Conservation (phyloP, 2,113 vertebrate species). For the Syngnathus typhle region DNA sequence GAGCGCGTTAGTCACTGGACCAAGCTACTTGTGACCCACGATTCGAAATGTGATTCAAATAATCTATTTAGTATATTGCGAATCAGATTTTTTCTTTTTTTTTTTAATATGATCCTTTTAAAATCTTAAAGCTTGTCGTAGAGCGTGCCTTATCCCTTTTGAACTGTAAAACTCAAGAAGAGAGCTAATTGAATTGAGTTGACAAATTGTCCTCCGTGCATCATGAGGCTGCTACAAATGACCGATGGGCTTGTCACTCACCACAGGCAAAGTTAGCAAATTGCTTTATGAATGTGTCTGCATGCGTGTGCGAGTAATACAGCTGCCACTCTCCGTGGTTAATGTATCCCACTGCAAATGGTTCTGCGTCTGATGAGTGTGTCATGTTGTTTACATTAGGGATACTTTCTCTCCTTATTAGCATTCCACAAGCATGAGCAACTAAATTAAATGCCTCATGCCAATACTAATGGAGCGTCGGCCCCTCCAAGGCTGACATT, state of each 20-base stretch:
- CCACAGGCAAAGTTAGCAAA: constrained; percentile 31
- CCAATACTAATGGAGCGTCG: constrained; percentile 45
- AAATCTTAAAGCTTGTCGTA: constrained; percentile 38
- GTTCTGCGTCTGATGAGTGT: constrained; percentile 43
- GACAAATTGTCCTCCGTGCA: constrained; percentile 47
- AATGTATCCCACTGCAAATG: constrained; percentile 50
- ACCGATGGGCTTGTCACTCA: constrained; percentile 54
- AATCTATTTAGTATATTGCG: constrained; percentile 45
- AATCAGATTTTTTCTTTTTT: constrained; percentile 59
- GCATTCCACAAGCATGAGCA: constrained; percentile 30
- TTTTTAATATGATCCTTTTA: constrained; percentile 8
- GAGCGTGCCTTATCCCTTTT: constrained; percentile 46
- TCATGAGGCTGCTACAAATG: constrained; percentile 29
- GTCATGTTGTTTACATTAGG: constrained; percentile 55
- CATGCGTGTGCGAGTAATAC: constrained; percentile 12
- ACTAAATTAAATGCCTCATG: constrained; percentile 50
- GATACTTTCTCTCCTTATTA: constrained; percentile 50
- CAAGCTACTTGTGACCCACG: constrained; percentile 32
- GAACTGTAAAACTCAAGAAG: constrained; percentile 38
- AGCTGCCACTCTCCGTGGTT: constrained; percentile 30
- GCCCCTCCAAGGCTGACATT: constrained; percentile 34
- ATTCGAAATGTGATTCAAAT: constrained; percentile 54
- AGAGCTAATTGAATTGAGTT: constrained; percentile 52
- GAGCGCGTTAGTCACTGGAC: constrained; percentile 18
- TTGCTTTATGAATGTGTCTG: constrained; percentile 32